Evolutionary conservation across 2,888 invertebrate genomes (phyloP).

Genomic region (Charanyca ferruginea): DNA sequence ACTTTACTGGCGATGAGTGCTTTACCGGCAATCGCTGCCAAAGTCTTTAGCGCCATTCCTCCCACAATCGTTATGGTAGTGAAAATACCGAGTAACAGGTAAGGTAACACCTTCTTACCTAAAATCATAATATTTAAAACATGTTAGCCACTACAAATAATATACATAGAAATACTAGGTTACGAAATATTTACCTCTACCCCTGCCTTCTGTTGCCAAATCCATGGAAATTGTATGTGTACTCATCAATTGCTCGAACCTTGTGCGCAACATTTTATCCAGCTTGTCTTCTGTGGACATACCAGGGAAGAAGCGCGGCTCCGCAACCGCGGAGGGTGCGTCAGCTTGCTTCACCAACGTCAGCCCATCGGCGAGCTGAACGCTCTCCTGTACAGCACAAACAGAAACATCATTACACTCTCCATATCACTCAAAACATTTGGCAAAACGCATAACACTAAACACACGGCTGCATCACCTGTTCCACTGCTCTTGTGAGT

Average conservation of each 20-base stretch:
- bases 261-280: conserved; percentile 87
- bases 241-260: conserved; percentile 92
- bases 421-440: conserved; percentile 67
- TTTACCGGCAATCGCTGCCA: conserved; percentile 93
- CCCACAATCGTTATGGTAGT: conserved; percentile 93
- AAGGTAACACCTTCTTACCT: conserved; percentile 91
- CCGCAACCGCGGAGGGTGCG: conserved; percentile 88
- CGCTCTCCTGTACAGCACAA: conserved; percentile 89
- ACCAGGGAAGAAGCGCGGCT: conserved; percentile 91
- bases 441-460: conserved; percentile 36
- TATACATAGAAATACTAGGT: neutral
- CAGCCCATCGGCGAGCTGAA: conserved; percentile 92
- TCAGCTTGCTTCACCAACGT: conserved; percentile 91
- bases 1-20: conserved; percentile 94
- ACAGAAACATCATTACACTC: conserved; percentile 73
- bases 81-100: conserved; percentile 92
- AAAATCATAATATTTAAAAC: conserved; percentile 53
- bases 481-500: conserved; percentile 91
- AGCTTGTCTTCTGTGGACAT: conserved; percentile 91
- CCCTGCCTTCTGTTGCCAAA: conserved; percentile 89
- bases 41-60: conserved; percentile 93
- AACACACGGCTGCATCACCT: conserved; percentile 80
- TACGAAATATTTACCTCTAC: conserved; percentile 80
- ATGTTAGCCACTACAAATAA: conserved; percentile 7
- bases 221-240: conserved; percentile 93